phyloP scores from a whole-genome alignment of 2,888 invertebrate species.

The Crepidodera aurea region DNA sequence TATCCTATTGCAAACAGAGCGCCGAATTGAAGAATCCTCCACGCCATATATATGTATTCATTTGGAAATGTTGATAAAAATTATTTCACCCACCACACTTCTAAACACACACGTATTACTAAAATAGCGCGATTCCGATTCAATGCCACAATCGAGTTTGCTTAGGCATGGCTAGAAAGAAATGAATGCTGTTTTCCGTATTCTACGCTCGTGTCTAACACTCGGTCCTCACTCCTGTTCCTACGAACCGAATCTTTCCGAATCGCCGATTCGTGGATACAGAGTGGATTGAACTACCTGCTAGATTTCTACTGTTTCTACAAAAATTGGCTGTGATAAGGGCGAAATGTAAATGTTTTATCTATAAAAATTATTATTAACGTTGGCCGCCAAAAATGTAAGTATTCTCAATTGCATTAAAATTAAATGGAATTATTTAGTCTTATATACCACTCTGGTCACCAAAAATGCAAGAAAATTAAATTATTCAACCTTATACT shows the following conservation, averaged over 20 bases:
- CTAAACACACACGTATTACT: constrained; percentile 59
- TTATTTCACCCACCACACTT: constrained; percentile 49
- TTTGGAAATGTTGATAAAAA: constrained; percentile 65
- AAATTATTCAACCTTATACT: too few species aligned
- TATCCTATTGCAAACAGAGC: constrained; percentile 68
- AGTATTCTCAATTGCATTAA: too few species aligned
- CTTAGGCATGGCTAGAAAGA: constrained; percentile 29
- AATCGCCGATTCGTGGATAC: constrained; percentile 8
- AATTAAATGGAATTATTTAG: too few species aligned
- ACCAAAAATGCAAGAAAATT: too few species aligned
- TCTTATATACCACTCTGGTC: too few species aligned
- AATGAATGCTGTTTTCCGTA: constrained; percentile 23
- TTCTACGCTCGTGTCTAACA: constrained; percentile 19
- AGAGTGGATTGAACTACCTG: constrained; percentile 18
- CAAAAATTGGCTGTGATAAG: not conserved
- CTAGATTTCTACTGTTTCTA: not conserved
- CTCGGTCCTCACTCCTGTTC: not conserved
- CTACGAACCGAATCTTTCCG: constrained; percentile 8
- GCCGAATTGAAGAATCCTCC: constrained; percentile 77
- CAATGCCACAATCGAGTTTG: constrained; percentile 24
- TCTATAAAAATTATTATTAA: not conserved
- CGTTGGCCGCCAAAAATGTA: too few species aligned
- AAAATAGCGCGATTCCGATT: constrained; percentile 59
- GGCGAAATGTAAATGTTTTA: not conserved
- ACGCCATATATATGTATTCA: constrained; percentile 79